Evolutionary conservation across 2,888 invertebrate genomes (phyloP).

Genomic region (Deilephila elpenor): DNA sequence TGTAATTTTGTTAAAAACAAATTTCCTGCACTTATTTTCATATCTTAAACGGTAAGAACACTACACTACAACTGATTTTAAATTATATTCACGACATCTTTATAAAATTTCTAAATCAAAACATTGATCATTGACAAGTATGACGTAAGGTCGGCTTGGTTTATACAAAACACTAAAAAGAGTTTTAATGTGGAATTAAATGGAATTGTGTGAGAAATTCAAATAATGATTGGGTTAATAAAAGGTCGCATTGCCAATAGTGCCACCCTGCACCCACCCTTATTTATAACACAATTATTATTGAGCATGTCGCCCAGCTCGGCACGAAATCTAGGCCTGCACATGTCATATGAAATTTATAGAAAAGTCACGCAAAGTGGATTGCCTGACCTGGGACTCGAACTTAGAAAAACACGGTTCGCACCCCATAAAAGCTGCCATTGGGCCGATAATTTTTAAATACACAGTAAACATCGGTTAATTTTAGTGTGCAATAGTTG

Average conservation of each 20-base stretch:
- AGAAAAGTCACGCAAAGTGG: not conserved
- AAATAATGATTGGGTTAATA: no score
- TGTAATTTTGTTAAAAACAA: not conserved
- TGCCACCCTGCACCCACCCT: no score
- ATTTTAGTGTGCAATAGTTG: no score
- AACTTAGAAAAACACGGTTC: not conserved
- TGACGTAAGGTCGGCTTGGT: not conserved
- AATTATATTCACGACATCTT: not conserved
- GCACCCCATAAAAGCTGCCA: not conserved
- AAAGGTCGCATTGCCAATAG: no score
- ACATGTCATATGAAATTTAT: not conserved
- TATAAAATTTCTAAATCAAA: not conserved
- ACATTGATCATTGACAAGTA: not conserved
- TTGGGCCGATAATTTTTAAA: not conserved
- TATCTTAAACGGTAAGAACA: not conserved
- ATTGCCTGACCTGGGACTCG: no score
- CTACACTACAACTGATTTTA: not conserved
- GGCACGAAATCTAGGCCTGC: no score
- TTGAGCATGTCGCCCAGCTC: no score
- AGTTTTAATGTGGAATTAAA: no score
- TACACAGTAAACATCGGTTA: no score
- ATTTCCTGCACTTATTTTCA: not conserved
- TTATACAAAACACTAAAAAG: no score
- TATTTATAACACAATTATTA: no score
- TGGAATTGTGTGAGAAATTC: no score